Evolutionary conservation across 2,113 vertebrate genomes (phyloP).

Genomic region (Lamprotornis superbus): DNA sequence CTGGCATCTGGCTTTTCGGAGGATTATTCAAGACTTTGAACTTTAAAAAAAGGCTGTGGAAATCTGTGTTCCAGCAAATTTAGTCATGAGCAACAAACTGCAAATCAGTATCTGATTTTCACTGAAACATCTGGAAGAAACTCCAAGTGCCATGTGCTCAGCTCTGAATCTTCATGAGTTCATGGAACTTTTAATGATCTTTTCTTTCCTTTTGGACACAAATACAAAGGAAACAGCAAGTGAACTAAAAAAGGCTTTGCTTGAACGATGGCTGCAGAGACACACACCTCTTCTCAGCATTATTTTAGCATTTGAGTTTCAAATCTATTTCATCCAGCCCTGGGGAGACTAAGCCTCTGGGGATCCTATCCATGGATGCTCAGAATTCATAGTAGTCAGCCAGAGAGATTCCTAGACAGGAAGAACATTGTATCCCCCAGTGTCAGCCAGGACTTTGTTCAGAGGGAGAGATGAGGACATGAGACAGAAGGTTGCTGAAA

Average conservation of each 20-base stretch:
- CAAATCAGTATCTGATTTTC: not conserved
- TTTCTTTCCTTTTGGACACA: not conserved
- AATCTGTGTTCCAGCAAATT: not conserved
- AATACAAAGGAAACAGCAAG: not conserved
- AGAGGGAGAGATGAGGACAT: not conserved
- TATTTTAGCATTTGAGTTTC: not conserved
- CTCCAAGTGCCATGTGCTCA: not conserved
- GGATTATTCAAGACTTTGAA: not conserved
- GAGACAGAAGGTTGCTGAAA: constrained; percentile 29
- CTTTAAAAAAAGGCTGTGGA: not conserved
- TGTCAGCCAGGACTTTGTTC: not conserved
- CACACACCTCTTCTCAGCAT: not conserved
- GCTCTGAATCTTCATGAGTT: not conserved
- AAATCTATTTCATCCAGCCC: not conserved
- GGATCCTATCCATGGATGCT: not conserved
- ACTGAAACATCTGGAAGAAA: not conserved
- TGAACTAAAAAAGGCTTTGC: not conserved
- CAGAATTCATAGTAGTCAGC: not conserved
- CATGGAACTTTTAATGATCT: not conserved
- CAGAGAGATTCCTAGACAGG: not conserved
- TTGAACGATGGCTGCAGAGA: not conserved
- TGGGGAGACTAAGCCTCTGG: not conserved
- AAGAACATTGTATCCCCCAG: not conserved
- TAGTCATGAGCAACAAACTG: not conserved
- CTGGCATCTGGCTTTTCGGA: not conserved